A percentile compares a stretch with the other conserved stretches of the same genome.
Conservation (phyloP, 2,888 invertebrate genomes). For the Penaeus monodon region DNA sequence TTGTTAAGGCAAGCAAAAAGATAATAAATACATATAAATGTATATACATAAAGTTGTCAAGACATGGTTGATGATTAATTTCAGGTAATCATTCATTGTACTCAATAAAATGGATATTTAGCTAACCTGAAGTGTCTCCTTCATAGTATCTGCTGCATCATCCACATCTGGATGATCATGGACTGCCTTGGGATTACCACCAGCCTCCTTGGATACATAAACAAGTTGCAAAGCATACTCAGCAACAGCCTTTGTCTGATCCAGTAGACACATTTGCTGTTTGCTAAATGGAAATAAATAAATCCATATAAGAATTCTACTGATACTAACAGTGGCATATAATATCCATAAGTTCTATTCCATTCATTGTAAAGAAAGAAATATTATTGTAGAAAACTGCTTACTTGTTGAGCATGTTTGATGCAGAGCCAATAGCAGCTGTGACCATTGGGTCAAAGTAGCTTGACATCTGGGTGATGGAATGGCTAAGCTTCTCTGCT, state of each 20-base stretch:
- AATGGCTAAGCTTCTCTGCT: slow-evolving; percentile 93
- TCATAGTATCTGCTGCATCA: slow-evolving; percentile 81
- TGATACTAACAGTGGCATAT: not conserved
- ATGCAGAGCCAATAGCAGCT: slow-evolving; percentile 84
- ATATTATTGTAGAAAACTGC: not conserved
- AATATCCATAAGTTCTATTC: too few species aligned
- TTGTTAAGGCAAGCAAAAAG: not conserved
- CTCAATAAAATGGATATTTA: too few species aligned
- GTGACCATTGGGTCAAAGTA: slow-evolving; percentile 89
- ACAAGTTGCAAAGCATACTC: slow-evolving; percentile 92
- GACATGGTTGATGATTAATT: too few species aligned
- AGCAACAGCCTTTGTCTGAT: slow-evolving; percentile 93
- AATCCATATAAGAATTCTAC: not conserved
- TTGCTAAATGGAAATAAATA: slow-evolving; percentile 73
- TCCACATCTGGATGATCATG: slow-evolving; percentile 87
- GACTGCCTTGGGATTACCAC: slow-evolving; percentile 78
- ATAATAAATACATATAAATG: not conserved
- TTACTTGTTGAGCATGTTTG: slow-evolving; percentile 81
- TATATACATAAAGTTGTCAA: too few species aligned
- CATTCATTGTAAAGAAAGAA: too few species aligned
- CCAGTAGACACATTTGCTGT: slow-evolving; percentile 87
- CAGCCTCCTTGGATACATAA: slow-evolving; percentile 87
- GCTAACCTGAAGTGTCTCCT: slow-evolving; percentile 78
- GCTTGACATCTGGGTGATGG: slow-evolving; percentile 76
- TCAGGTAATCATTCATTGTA: too few species aligned